phyloP scores from a whole-genome alignment of 2,113 vertebrate genomes.

The Oryctolagus cuniculus region mOryCun1.1 NC_091436.1:80260501-80261000 shows the following conservation, averaged over 20 bases:
- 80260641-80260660: background rate
- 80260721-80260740: background rate
- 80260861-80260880: background rate
- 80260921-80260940: background rate
- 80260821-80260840: background rate
- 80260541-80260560: no score
- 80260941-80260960: constrained; percentile 31
- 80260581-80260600: background rate
- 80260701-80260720: background rate
- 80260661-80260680: background rate
- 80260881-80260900: background rate
- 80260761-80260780: constrained; percentile 46
- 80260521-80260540: no score
- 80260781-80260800: constrained; percentile 16
- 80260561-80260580: background rate
- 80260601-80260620: background rate
- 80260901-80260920: background rate
- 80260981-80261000: background rate
- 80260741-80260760: constrained; percentile 34
- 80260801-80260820: constrained; percentile 44
- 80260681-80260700: background rate
- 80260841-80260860: background rate
- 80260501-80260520: no score
- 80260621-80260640: constrained; percentile 4
- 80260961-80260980: background rate